Conservation (phyloP, 2,797 vertebrate species). For the Taenioides sp. region DNA sequence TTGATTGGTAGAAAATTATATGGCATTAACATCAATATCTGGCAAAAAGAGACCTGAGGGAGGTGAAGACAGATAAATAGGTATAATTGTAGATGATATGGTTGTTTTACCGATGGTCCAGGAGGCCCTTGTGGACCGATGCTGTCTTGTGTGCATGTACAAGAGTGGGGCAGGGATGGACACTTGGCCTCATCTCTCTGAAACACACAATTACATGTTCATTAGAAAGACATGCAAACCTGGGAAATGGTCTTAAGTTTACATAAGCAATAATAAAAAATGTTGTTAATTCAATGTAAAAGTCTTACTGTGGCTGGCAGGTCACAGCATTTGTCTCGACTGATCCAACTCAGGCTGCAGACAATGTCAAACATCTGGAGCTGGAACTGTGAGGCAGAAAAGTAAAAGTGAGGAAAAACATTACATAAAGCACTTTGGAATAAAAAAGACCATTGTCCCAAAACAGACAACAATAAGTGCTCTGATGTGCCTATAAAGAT, state of each 20-base stretch:
- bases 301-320: conserved; percentile 91
- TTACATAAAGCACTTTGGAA: conserved; percentile 68
- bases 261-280: neutral
- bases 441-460: conserved; percentile 41
- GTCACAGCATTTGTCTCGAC: conserved; percentile 97
- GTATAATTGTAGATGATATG: conserved; percentile 5
- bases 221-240: conserved; percentile 13
- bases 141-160: conserved; percentile 96
- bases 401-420: conserved; percentile 25
- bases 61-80: conserved; percentile 20
- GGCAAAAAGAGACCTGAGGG: conserved; percentile 5
- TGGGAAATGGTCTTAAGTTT: neutral
- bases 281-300: conserved; percentile 1
- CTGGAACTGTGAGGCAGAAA: conserved; percentile 86
- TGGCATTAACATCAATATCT: conserved; percentile 47
- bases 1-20: conserved; percentile 30
- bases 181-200: conserved; percentile 98
- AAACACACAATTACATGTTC: conserved; percentile 30
- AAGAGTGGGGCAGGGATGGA: conserved; percentile 93
- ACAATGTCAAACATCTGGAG: conserved; percentile 99
- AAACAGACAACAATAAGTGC: conserved; percentile 40
- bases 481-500: conserved; percentile 30
- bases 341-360: conserved; percentile 97
- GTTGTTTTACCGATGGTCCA: conserved; percentile 87
- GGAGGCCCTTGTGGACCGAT: conserved; percentile 92